Evolutionary conservation across 1,140 invertebrate genomes (phyloP), one percentile per base, ranked within the genome.

Genomic region (Holcopasites calliopsidis): DNA sequence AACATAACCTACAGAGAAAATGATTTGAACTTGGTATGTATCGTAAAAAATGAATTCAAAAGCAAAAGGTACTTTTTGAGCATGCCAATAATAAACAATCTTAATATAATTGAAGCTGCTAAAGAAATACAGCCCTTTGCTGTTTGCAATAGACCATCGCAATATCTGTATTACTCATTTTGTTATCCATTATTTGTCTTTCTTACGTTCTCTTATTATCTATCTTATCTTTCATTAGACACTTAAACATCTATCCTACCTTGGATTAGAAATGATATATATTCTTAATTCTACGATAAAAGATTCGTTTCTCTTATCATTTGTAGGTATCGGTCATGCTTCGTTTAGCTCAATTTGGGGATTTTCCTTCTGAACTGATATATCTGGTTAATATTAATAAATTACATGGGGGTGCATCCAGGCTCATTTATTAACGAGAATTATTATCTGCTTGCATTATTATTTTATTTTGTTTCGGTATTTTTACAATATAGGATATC

Each of bases 251-350:
- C 33, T 71, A 52, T 68, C 77, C 38, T 82, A 82, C 73, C 78
- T 82, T n/a, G 66, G 23, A 28, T 71, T 16, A 10, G 21, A 68
- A 66, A 82, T 28, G 28, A 72, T 38, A 72, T 57, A 35, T 75
- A n/a, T n/a, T 66, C 8, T 76, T 82, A 47, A 71, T 76, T 71
- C 47, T 61, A 38, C 38, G 65, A 70, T 52, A 81, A 50, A 70
- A 76, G 65, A 65, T 62, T 44, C 26, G 18, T 60, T 76, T 79
- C 38, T 47, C 31, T 81, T 81, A 80, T 76, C 79, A 81, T 81
- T 44, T 76, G 47, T 75, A 81, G 60, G 72, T 80, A 81, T 79
- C 16, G 49, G 58, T 57, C 18, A 44, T 49, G 35, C 52, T 70
- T 28, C 44, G 28, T 52, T 62, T 58, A 70, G 26, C 64, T 47